Evolutionary conservation across 2,113 vertebrate genomes (phyloP).

Genomic region (Apteryx mantelli): DNA sequence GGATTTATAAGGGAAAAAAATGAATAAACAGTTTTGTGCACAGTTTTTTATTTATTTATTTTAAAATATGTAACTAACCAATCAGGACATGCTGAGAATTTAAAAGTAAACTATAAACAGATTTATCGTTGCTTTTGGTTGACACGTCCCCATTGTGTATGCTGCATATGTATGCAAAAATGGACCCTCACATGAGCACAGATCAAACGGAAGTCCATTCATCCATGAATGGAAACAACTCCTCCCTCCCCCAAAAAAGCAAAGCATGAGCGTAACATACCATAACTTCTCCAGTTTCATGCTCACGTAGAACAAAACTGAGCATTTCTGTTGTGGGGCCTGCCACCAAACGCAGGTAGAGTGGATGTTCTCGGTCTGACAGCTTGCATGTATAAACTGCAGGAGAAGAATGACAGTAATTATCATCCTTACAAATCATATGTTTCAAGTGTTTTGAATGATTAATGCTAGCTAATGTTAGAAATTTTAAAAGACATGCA

Average conservation of each 20-base stretch:
- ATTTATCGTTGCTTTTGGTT: background rate
- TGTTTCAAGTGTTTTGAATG: background rate
- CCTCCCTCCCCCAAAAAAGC: background rate
- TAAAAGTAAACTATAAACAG: background rate
- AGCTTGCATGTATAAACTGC: slow-evolving; percentile 94
- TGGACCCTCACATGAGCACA: background rate
- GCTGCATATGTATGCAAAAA: background rate
- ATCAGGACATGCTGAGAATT: background rate
- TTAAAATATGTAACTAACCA: background rate
- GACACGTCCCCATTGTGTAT: background rate
- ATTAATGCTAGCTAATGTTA: fast-evolving
- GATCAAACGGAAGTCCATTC: background rate
- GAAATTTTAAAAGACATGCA: background rate
- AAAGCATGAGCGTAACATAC: slow-evolving; percentile 58
- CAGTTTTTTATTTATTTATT: background rate
- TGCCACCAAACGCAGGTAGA: slow-evolving; percentile 91
- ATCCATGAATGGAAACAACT: background rate
- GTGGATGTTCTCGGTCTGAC: slow-evolving; percentile 88
- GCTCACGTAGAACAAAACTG: slow-evolving; percentile 93
- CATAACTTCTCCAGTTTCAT: slow-evolving; percentile 94
- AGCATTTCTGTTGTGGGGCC: slow-evolving; percentile 89
- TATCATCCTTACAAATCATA: background rate
- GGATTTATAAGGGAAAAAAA: background rate
- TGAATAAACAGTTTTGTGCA: background rate
- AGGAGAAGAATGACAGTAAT: background rate